phyloP scores from a whole-genome alignment of 2,888 invertebrate genomes.

The Luffia ferchaultella region DNA sequence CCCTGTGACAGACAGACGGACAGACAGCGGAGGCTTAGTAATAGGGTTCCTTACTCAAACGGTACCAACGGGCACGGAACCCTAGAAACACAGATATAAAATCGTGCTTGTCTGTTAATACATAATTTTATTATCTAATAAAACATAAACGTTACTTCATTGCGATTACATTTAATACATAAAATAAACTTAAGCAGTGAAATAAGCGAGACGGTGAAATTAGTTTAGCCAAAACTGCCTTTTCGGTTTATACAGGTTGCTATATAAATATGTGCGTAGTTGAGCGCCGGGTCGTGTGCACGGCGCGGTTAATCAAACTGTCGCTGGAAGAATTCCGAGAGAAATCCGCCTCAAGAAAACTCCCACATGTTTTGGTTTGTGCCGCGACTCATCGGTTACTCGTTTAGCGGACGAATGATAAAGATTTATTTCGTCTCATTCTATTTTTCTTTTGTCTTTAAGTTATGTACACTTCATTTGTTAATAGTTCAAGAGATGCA shows the following conservation, averaged over 20 bases:
- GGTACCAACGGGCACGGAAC: too few relatives aligned
- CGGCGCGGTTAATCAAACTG: slow-evolving; percentile 65
- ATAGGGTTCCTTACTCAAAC: too few relatives aligned
- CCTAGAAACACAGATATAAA: too few relatives aligned
- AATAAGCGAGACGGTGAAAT: not conserved
- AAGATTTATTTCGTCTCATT: not conserved
- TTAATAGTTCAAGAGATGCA: too few relatives aligned
- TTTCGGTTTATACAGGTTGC: not conserved
- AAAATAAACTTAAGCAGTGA: not conserved
- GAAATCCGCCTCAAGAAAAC: slow-evolving; percentile 56
- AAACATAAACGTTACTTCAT: too few relatives aligned
- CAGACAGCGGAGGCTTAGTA: too few relatives aligned
- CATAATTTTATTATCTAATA: too few relatives aligned
- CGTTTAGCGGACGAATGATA: not conserved
- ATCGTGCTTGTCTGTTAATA: too few relatives aligned
- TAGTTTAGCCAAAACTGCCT: not conserved
- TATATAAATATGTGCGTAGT: not conserved
- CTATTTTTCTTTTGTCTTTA: too few relatives aligned
- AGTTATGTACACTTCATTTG: too few relatives aligned
- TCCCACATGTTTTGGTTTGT: slow-evolving; percentile 21
- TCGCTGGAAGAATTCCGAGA: slow-evolving; percentile 64
- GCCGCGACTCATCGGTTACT: not conserved
- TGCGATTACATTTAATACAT: too few relatives aligned
- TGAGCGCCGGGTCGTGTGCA: slow-evolving; percentile 42
- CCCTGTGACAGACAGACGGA: too few relatives aligned